Evolutionary conservation across 2,797 vertebrate species (phyloP), one percentile per base, ranked within the genome.

Genomic region (Rhinichthys osculus): DNA sequence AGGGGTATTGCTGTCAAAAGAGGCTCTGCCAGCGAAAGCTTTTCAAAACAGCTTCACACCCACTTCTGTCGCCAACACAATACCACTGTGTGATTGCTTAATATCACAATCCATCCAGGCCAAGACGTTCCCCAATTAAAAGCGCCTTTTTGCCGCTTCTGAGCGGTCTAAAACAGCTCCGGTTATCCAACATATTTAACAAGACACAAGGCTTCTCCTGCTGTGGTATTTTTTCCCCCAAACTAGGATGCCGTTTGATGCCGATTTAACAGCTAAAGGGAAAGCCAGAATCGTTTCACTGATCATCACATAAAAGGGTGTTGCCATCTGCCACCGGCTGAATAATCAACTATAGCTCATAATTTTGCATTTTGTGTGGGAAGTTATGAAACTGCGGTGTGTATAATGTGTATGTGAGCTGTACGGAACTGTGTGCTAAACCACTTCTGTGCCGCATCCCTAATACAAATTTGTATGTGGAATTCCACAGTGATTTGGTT

Each of bases 1-100:
- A 67, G 84, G 76, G 78, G 64, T 89, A 92, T 90, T 90, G 88
- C 88, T 90, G 76, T 87, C 87, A 74, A 88, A 90, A 59, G 70
- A 82, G 74, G 79, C 42, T 78, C 77, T 54, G 83, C 59, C 79
- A 47, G 85, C 47, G 86, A 47, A 38, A 81, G 85, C 66, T 86
- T 82, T 78, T 88, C 90, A 88, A 64, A 50, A 87, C 76, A 66
- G 82, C 83, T 87, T 83, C 76, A 85, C 85, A 83, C 85, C 62
- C 76, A 78, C 64, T 89, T 76, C 3, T 81, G 40, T 78, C 6
- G 59, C 81, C 64, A 78, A 81, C 64, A 81, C 52, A 85, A 87
- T 73, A 70, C 57, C 21, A 44, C 35, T 54, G 21, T 33, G 85
- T 79, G 89, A 90, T 88, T 89, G 83, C 83, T 88, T 88, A 84